Evolutionary conservation across 2,888 invertebrate species (phyloP).

Genomic region (Leptura quadrifasciata): DNA sequence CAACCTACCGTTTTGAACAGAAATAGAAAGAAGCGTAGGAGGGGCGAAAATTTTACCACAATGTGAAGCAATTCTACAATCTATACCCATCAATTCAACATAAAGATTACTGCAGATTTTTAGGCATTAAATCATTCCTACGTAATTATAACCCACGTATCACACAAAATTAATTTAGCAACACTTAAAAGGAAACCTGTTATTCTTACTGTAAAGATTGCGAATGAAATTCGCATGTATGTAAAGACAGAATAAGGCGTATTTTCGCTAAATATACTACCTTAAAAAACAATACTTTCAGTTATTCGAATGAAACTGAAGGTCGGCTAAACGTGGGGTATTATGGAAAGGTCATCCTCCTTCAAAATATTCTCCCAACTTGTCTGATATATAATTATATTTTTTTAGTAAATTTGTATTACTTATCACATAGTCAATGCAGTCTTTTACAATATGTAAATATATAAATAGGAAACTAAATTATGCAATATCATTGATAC

Average conservation of each 20-base stretch:
- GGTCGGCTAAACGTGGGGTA: constrained; percentile 1
- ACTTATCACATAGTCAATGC: neutral
- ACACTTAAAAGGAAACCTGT: constrained; percentile 22
- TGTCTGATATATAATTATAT: neutral
- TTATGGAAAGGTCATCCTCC: constrained; percentile 3
- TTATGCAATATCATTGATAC: neutral
- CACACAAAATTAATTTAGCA: neutral
- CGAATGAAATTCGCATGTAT: constrained; percentile 1
- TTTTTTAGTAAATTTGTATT: neutral
- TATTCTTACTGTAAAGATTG: constrained; percentile 21
- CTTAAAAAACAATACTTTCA: constrained; percentile 19
- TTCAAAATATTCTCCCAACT: neutral
- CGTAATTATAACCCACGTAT: constrained; percentile 9
- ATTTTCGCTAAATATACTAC: neutral
- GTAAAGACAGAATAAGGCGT: neutral
- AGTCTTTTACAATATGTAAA: neutral
- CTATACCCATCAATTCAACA: neutral
- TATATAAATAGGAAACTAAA: neutral
- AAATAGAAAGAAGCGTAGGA: neutral
- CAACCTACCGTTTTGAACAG: neutral
- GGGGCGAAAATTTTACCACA: neutral
- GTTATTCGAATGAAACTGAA: constrained; percentile 14
- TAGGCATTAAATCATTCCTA: constrained; percentile 8
- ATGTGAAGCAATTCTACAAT: neutral
- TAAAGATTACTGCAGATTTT: neutral